Evolutionary conservation across 2,797 vertebrate species (phyloP).

Genomic region (Pteropus rufus): DNA sequence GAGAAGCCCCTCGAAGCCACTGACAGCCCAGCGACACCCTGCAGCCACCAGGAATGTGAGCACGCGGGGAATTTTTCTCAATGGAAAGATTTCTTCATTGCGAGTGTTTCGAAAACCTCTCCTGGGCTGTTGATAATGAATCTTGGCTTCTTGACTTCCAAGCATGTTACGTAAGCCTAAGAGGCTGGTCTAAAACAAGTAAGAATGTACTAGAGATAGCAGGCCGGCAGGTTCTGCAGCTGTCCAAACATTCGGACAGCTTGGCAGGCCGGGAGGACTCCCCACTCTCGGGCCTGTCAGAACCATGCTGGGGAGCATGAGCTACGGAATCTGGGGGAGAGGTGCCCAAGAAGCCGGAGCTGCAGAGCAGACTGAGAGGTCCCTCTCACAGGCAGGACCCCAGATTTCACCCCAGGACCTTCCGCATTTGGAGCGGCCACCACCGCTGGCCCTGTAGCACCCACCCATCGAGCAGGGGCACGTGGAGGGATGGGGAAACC

Average conservation of each 20-base stretch:
- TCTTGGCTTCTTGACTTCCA: conserved; percentile 59
- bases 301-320: background rate
- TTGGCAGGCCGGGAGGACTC: background rate
- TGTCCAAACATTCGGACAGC: conserved; percentile 65
- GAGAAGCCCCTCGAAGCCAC: background rate
- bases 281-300: background rate
- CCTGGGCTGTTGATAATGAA: conserved; percentile 42
- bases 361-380: background rate
- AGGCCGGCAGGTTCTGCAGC: conserved; percentile 62
- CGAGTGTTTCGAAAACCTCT: conserved; percentile 54
- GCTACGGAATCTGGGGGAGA: background rate
- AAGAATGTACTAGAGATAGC: conserved; percentile 21
- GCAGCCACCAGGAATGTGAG: background rate
- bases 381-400: too few relatives aligned
- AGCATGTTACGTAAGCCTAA: conserved; percentile 67
- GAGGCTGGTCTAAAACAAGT: conserved; percentile 11
- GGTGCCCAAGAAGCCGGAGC: background rate
- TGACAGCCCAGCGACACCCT: accelerated
- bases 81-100: conserved; percentile 49
- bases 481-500: background rate
- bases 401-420: too few relatives aligned
- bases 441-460: accelerated
- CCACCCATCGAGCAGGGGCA: accelerated
- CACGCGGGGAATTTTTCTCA: conserved; percentile 26
- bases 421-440: background rate